A percentile compares a stretch with the other conserved stretches of the same genome.
Evolutionary conservation across 2,888 invertebrate species (phyloP).

Genomic region (Gastrophysa polygoni): DNA sequence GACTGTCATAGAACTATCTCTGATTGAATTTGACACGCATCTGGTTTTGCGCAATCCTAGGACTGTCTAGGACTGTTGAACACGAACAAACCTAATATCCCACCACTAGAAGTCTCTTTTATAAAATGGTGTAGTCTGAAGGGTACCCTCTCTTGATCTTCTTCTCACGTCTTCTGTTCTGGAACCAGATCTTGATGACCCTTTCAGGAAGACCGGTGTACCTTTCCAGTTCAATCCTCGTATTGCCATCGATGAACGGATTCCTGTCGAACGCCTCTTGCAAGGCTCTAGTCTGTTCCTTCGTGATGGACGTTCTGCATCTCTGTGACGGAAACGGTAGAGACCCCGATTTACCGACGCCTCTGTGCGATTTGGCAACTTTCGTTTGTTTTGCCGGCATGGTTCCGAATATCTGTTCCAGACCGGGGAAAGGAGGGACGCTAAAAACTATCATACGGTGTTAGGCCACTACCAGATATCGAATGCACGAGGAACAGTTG

Average conservation of each 20-base stretch:
- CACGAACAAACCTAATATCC: no score
- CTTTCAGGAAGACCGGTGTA: slow-evolving; percentile 27
- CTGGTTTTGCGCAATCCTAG: no score
- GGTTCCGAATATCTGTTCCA: slow-evolving; percentile 13
- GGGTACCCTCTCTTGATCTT: slow-evolving; percentile 15
- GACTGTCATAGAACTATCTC: no score
- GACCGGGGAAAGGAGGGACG: slow-evolving; percentile 21
- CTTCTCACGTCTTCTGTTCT: slow-evolving; percentile 30
- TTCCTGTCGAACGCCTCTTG: slow-evolving; percentile 31
- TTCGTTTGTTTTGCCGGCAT: neutral
- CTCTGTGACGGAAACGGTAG: slow-evolving; percentile 16
- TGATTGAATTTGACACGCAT: no score
- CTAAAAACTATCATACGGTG: slow-evolving; percentile 21
- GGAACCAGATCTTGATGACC: slow-evolving; percentile 35
- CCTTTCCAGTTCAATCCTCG: slow-evolving; percentile 24
- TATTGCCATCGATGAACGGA: slow-evolving; percentile 25
- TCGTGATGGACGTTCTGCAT: slow-evolving; percentile 30
- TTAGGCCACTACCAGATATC: neutral
- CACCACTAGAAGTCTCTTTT: neutral
- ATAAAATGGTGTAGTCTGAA: neutral
- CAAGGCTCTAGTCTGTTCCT: slow-evolving; percentile 27
- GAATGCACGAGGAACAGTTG: no score
- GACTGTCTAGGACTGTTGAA: no score
- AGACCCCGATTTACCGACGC: neutral
- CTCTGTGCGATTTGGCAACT: neutral